Base-by-base conservation (phyloP, 2,888 invertebrate genomes). In the Caenorhabditis macrosperma region DNA sequence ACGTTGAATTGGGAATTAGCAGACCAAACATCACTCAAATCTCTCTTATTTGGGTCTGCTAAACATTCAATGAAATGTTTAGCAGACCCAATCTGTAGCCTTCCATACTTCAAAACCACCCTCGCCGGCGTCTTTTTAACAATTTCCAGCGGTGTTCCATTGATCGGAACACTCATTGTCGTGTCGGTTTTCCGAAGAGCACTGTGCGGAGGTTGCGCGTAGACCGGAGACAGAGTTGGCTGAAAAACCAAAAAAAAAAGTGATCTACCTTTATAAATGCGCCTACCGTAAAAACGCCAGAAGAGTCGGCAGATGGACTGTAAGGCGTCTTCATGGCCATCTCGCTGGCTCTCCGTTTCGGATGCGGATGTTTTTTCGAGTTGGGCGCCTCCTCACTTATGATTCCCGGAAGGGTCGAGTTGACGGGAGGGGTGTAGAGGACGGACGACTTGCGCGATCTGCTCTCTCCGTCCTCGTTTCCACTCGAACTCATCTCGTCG, bases 101-200 rank as follows among this genome's bases (percentile, higher is more conserved):
- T 60, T 61, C 30, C n/a, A 44, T 30, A 74, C 68, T 74, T 61
- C 7, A 79, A 46, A 46, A 75, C 79, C 10, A 69, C 75, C 26
- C 75, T 41, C 4, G 74, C 75, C 17, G 79, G 79, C 60, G n/a
- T n/a, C n/a, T 79, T 79, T 4, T 33, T 48, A 15, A 74, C 22
- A 0, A 44, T 24, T 7, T 52, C 26, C 38, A 38, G 15, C 3
- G 38, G 38, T 2, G 15, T 74, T 55, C 82, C 82, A 28, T 82
- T 78, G 20, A 78, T 78, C 4, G 83, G 83, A 61, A 85, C 83
- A 44, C 75, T 82, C 60, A 82, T 78, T 10, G 83, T 78, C 22
- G 85, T 84, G 30, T 85, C 85, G 0, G 85, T 84, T 77, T 85
- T 85, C 10, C 84, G 71, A 20, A 85, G 79, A 57, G 79, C 78